These are phyloP conservation scores for Drosophila repleta DNA, from an alignment of 1,140 invertebrate species.

Conservation along the genomic window DNA sequence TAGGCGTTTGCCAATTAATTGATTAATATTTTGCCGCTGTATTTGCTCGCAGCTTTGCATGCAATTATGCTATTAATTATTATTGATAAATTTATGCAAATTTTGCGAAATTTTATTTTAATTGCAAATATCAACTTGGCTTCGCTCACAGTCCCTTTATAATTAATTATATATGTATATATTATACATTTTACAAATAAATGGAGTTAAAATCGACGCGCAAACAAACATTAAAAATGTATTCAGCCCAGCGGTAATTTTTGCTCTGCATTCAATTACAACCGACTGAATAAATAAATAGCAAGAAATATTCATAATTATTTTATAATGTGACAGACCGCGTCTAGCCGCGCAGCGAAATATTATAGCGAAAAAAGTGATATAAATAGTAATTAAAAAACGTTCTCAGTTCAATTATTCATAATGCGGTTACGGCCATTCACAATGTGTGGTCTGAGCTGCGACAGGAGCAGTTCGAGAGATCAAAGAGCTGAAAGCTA, in stretches of 20 bases:
- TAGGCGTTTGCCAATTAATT: not conserved
- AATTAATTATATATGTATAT: slow-evolving; percentile 8
- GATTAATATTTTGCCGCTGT: not conserved
- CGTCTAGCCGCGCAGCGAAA: slow-evolving; percentile 13
- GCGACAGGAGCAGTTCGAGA: too few species aligned
- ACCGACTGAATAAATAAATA: not conserved
- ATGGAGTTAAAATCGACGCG: slow-evolving; percentile 11
- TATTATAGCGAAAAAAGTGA: slow-evolving; percentile 1
- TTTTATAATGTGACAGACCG: slow-evolving; percentile 34
- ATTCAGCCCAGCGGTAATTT: slow-evolving; percentile 19
- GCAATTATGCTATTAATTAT: slow-evolving; percentile 17
- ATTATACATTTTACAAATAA: not conserved
- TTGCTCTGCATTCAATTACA: slow-evolving; percentile 9
- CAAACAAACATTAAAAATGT: slow-evolving; percentile 14
- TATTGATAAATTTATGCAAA: slow-evolving; percentile 27
- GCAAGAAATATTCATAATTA: slow-evolving; percentile 27
- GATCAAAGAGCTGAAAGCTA: too few species aligned
- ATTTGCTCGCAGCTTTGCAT: not conserved
- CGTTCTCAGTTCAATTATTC: not conserved
- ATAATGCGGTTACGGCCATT: not conserved
- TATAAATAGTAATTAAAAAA: slow-evolving; percentile 12
- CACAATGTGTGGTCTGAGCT: too few species aligned
- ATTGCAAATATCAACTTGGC: not conserved
- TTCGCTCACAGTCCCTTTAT: not conserved
- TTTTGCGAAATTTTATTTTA: slow-evolving; percentile 3